Conservation (phyloP, 1,140 invertebrate genomes). For the Spodoptera frugiperda region DNA sequence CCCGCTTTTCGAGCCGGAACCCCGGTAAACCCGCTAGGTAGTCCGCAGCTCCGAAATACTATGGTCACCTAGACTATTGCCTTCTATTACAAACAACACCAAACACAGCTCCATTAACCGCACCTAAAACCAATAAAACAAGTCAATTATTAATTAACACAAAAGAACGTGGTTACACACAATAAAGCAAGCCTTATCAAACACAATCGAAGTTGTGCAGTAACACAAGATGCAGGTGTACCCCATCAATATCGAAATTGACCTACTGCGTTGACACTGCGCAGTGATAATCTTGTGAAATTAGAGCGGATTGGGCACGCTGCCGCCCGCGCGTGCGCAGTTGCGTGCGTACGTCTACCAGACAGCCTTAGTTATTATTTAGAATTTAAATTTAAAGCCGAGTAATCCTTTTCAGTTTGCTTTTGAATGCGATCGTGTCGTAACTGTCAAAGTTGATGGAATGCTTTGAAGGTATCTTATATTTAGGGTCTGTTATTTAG, state of each 20-base stretch:
- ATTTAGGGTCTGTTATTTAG: neutral
- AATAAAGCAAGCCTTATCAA: neutral
- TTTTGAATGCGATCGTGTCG: slow-evolving; percentile 29
- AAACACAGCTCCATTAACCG: no score
- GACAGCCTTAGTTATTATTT: slow-evolving; percentile 45
- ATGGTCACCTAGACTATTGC: no score
- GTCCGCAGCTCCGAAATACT: no score
- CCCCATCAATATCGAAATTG: slow-evolving; percentile 21
- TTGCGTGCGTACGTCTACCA: slow-evolving; percentile 45
- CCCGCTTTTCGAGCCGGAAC: no score
- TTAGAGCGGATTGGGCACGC: slow-evolving; percentile 73
- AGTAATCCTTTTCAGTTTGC: slow-evolving; percentile 44
- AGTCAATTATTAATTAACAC: no score
- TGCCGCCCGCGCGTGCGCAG: slow-evolving; percentile 53
- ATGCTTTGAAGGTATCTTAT: neutral
- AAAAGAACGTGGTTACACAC: neutral
- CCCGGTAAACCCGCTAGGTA: no score
- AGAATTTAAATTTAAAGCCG: slow-evolving; percentile 46
- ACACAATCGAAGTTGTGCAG: neutral
- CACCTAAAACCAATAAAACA: no score
- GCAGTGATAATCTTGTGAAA: slow-evolving; percentile 72
- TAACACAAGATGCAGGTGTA: slow-evolving; percentile 8
- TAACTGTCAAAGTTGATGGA: slow-evolving; percentile 31
- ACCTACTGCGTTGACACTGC: slow-evolving; percentile 28
- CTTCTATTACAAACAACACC: no score